Percentiles rank a stretch among this genome's conserved stretches.
Evolutionary conservation across 2,797 vertebrate species (phyloP).

Genomic region (Hoplostethus atlanticus): DNA sequence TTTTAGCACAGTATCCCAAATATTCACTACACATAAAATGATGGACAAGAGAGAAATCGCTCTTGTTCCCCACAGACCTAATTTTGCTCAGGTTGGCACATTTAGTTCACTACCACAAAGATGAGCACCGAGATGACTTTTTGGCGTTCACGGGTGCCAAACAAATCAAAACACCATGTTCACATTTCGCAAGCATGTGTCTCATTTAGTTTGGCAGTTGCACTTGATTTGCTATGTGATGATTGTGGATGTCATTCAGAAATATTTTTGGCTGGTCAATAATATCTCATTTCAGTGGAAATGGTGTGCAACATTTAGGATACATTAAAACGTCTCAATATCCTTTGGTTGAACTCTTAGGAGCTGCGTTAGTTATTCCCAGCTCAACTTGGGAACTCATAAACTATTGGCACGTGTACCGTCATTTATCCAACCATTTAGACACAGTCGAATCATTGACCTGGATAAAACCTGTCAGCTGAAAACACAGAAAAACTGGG

Average conservation of each 20-base stretch:
- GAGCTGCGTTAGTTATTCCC: slow-evolving; percentile 62
- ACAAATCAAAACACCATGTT: slow-evolving; percentile 80
- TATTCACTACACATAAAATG: slow-evolving; percentile 48
- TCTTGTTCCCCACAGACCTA: slow-evolving; percentile 60
- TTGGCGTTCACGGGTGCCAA: slow-evolving; percentile 75
- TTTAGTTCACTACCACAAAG: slow-evolving; percentile 62
- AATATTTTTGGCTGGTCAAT: slow-evolving; percentile 69
- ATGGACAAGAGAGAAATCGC: slow-evolving; percentile 61
- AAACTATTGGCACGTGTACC: slow-evolving; percentile 50
- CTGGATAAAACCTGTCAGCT: slow-evolving; percentile 52
- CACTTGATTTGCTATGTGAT: slow-evolving; percentile 67
- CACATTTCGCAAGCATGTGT: slow-evolving; percentile 74
- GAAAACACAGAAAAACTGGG: slow-evolving; percentile 50
- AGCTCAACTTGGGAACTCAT: slow-evolving; percentile 40
- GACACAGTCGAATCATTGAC: slow-evolving; percentile 58
- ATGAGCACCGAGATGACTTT: slow-evolving; percentile 71
- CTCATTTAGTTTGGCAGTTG: slow-evolving; percentile 76
- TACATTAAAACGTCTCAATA: slow-evolving; percentile 56
- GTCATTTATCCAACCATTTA: slow-evolving; percentile 61
- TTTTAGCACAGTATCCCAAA: slow-evolving; percentile 64
- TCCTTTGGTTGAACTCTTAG: slow-evolving; percentile 72
- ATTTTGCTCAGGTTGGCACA: slow-evolving; percentile 74
- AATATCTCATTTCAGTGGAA: slow-evolving; percentile 58
- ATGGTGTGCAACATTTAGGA: slow-evolving; percentile 51
- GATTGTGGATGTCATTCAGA: slow-evolving; percentile 70